Evolutionary conservation across 2,113 vertebrate species (phyloP), one percentile per base, ranked within the genome.

Genomic region (Irena cyanogastra): DNA sequence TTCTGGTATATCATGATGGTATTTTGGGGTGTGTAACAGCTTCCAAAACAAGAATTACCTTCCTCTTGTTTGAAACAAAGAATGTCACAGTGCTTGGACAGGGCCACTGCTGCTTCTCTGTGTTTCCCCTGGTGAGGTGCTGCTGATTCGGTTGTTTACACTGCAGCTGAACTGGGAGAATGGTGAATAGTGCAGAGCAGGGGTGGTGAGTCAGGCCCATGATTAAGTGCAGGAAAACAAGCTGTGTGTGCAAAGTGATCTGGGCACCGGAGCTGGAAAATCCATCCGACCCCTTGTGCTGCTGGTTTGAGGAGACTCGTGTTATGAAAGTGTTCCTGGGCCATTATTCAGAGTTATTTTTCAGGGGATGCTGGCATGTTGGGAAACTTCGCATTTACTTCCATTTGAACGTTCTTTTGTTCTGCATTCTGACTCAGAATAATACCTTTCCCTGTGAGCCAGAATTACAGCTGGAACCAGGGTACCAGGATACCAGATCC

Each of bases 201-300:
- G 53, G 74, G 20, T 13, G 47, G 94, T 95, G 95, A 95, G 94
- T 90, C 88, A 94, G 86, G 86, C 59, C 79, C 47, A 8, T 24
- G 27, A 90, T 92, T 65, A 61, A 96, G 66, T 54, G 92, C 94
- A 94, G 95, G 92, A 94, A 96, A 94, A 94, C 50, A 76, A 80
- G 57, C 60, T 60, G 74, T 80, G 71, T 90, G 91, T 78, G 89
- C 92, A 74, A 74, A 86, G 83, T 9, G 91, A 87, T 90, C 79
- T 83, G 94, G 96, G 93, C 94, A 89, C 68, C 0, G 0, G 71
- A 39, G 86, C 83, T 95, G 95, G 94, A 93, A 93, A 92, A 90
- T 86, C 60, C 3, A 2, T 93, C 72, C 0, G 15, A 92, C 53
- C 64, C 71, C 42, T 95, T 81, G 30, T 63, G 89, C 86, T 81